phyloP scores from a whole-genome alignment of 2,888 invertebrate species.

The Anarsia innoxiella region DNA sequence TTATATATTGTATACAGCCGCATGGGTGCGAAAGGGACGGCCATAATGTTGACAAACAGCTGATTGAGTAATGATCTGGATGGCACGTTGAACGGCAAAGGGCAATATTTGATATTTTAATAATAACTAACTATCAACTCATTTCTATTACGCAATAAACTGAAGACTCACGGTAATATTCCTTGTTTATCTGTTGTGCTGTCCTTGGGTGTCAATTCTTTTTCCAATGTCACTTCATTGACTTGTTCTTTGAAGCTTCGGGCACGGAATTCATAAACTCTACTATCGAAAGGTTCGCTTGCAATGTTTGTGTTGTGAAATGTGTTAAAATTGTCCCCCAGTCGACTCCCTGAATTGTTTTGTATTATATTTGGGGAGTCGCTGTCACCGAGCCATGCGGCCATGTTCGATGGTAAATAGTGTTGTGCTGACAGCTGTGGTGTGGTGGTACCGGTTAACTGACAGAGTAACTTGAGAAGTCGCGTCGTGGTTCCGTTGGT shows the following conservation, averaged over 20 bases:
- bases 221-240: conserved; percentile 33
- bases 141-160: conserved; percentile 8
- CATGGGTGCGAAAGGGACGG: conserved; percentile 47
- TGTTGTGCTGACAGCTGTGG: conserved; percentile 22
- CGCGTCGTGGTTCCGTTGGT: conserved; percentile 3
- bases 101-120: not conserved
- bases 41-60: conserved; percentile 66
- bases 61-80: conserved; percentile 40
- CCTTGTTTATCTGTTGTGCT: conserved; percentile 26
- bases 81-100: conserved; percentile 10
- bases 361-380: conserved; percentile 28
- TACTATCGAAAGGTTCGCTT: conserved; percentile 22
- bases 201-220: conserved; percentile 32
- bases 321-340: conserved; percentile 23
- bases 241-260: conserved; percentile 24
- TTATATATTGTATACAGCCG: conserved; percentile 29
- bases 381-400: conserved; percentile 57
- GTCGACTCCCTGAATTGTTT: conserved; percentile 23
- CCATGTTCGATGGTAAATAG: conserved; percentile 48
- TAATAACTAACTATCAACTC: not conserved
- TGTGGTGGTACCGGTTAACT: conserved; percentile 8
- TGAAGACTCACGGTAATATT: conserved; percentile 36
- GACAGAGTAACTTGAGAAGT: conserved; percentile 18
- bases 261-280: conserved; percentile 24
- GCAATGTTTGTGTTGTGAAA: conserved; percentile 23